phyloP scores from a whole-genome alignment of 1,140 invertebrate genomes.

The Chrysopa pallens region DNA sequence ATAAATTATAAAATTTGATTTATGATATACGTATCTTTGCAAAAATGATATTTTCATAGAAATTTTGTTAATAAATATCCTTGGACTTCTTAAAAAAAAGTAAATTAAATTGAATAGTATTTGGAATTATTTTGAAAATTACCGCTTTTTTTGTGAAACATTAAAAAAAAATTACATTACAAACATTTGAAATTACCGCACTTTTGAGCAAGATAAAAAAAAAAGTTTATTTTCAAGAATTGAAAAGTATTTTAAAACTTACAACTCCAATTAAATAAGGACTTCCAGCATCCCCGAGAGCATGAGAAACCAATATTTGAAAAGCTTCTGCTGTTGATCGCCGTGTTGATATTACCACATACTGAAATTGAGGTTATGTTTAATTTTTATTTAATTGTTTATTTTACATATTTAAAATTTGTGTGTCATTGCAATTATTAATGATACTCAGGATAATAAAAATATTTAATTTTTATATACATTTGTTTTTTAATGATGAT shows the following conservation, averaged over 20 bases:
- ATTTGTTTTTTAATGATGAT: too few relatives aligned
- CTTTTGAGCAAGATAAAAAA: neutral
- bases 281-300: constrained; percentile 83
- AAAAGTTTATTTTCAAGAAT: constrained; percentile 1
- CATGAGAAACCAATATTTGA: constrained; percentile 85
- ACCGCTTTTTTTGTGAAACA: too few relatives aligned
- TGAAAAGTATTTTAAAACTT: constrained; percentile 22
- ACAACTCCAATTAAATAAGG: constrained; percentile 83
- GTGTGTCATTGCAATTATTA: neutral
- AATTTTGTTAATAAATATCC: too few relatives aligned
- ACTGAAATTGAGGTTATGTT: constrained; percentile 35
- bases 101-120: too few relatives aligned
- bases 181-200: constrained; percentile 1
- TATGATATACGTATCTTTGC: too few relatives aligned
- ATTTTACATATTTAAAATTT: neutral
- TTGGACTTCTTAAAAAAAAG: too few relatives aligned
- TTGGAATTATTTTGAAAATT: too few relatives aligned
- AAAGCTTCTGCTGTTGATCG: constrained; percentile 86
- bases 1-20: too few relatives aligned
- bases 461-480: too few relatives aligned
- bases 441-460: too few relatives aligned
- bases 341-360: constrained; percentile 78
- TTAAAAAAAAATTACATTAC: too few relatives aligned
- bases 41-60: too few relatives aligned
- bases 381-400: neutral